These are phyloP conservation scores for Synanthedon formicaeformis DNA, from an alignment of 2,888 invertebrate genomes.

Conservation along the genomic window DNA sequence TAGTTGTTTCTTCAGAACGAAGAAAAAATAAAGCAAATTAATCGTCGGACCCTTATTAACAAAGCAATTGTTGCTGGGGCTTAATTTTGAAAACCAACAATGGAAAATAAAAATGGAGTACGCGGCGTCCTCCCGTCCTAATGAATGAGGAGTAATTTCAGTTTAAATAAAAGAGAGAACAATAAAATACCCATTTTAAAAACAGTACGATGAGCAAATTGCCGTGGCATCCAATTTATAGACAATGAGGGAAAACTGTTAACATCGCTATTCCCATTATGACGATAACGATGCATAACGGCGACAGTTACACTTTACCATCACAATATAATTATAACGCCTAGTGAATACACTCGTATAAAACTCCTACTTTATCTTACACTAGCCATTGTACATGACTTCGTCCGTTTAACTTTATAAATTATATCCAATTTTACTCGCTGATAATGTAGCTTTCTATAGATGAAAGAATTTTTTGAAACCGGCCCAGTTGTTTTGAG, in stretches of 20 bases:
- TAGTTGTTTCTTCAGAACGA: constrained; percentile 27
- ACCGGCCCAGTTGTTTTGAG: no score
- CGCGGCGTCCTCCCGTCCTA: constrained; percentile 49
- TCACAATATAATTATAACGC: neutral
- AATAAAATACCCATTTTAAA: constrained; percentile 60
- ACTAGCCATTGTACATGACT: no score
- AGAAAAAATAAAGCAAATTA: constrained; percentile 42
- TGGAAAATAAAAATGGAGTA: constrained; percentile 60
- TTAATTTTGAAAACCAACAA: constrained; percentile 67
- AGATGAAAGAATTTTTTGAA: no score
- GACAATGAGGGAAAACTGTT: constrained; percentile 46
- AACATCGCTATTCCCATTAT: constrained; percentile 42
- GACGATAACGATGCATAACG: constrained; percentile 15
- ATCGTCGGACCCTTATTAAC: constrained; percentile 56
- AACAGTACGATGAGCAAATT: constrained; percentile 58
- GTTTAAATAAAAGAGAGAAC: constrained; percentile 62
- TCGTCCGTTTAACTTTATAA: no score
- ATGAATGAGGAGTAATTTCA: constrained; percentile 66
- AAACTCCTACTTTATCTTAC: no score
- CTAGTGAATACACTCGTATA: no score
- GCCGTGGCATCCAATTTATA: constrained; percentile 50
- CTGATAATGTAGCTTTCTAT: no score
- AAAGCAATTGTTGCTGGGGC: constrained; percentile 60
- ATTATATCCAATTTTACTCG: no score
- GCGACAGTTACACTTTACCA: neutral